phyloP scores from a whole-genome alignment of 2,888 invertebrate genomes.

The Ornithoptera alexandrae region DNA sequence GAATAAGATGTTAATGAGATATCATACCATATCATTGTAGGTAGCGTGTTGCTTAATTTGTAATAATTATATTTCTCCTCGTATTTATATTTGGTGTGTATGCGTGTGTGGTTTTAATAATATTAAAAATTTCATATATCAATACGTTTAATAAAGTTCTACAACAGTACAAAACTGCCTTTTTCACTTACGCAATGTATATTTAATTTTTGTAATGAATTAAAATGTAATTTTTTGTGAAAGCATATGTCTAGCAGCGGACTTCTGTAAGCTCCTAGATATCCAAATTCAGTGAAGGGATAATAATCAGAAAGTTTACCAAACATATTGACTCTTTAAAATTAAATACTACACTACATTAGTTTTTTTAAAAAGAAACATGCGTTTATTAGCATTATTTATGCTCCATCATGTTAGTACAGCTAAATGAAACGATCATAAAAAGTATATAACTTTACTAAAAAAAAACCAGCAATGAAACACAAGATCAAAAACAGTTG shows the following conservation, averaged over 20 bases:
- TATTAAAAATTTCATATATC: constrained; percentile 46
- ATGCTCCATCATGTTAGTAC: too few species aligned
- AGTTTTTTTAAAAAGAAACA: too few species aligned
- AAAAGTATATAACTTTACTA: too few species aligned
- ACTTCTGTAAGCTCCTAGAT: not conserved
- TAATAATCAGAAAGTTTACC: too few species aligned
- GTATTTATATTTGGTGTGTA: constrained; percentile 47
- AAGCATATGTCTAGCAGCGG: not conserved
- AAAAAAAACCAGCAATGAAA: too few species aligned
- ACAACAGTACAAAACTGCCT: constrained; percentile 46
- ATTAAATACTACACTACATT: too few species aligned
- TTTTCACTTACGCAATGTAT: not conserved
- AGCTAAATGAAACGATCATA: too few species aligned
- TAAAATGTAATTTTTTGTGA: not conserved
- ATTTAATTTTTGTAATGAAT: not conserved
- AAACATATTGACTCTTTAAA: too few species aligned
- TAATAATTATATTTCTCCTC: constrained; percentile 50
- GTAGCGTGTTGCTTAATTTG: constrained; percentile 36
- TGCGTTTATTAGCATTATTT: too few species aligned
- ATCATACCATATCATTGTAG: constrained; percentile 58
- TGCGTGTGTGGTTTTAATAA: constrained; percentile 52
- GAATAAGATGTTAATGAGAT: constrained; percentile 34
- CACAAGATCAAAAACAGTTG: too few species aligned
- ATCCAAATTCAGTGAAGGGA: too few species aligned
- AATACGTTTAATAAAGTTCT: constrained; percentile 60